phyloP scores from a whole-genome alignment of 2,797 vertebrate genomes.

The Gadopsis bispinosus region DNA sequence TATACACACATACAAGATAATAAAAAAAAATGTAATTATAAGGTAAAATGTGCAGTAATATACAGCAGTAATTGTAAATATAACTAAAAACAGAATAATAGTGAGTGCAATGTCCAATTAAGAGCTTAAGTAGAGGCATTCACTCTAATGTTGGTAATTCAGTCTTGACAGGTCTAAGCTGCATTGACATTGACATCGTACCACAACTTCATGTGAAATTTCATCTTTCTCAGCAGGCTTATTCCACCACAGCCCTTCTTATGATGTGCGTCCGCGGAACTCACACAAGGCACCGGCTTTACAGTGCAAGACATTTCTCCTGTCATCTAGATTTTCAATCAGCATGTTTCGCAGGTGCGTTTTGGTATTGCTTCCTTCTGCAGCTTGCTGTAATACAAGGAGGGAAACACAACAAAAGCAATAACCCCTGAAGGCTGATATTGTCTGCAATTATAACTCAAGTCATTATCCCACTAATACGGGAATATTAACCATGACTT shows the following conservation, averaged over 20 bases:
- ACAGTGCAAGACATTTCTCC: neutral
- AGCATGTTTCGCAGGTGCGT: neutral
- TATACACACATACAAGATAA: too few species aligned
- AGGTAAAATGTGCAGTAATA: too few species aligned
- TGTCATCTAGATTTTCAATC: neutral
- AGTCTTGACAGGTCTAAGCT: slow-evolving; percentile 66
- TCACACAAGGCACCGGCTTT: slow-evolving; percentile 21
- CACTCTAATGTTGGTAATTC: slow-evolving; percentile 65
- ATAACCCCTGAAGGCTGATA: slow-evolving; percentile 24
- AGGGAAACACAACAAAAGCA: slow-evolving; percentile 34
- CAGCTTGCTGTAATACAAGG: slow-evolving; percentile 47
- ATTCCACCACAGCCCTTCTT: slow-evolving; percentile 8
- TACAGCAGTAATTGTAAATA: too few species aligned
- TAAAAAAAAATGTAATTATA: too few species aligned
- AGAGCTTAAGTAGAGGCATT: slow-evolving; percentile 45
- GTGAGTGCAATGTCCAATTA: too few species aligned
- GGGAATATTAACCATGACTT: slow-evolving; percentile 8
- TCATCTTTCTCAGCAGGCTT: slow-evolving; percentile 33
- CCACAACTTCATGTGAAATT: slow-evolving; percentile 45
- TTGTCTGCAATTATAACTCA: slow-evolving; percentile 19
- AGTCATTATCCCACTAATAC: slow-evolving; percentile 21
- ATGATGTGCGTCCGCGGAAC: neutral
- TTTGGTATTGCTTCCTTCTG: slow-evolving; percentile 26
- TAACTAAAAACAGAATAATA: too few species aligned
- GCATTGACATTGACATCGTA: slow-evolving; percentile 53